These are phyloP conservation scores for Eriosoma lanigerum DNA, from an alignment of 1,140 invertebrate species.

Conservation along the genomic window DNA sequence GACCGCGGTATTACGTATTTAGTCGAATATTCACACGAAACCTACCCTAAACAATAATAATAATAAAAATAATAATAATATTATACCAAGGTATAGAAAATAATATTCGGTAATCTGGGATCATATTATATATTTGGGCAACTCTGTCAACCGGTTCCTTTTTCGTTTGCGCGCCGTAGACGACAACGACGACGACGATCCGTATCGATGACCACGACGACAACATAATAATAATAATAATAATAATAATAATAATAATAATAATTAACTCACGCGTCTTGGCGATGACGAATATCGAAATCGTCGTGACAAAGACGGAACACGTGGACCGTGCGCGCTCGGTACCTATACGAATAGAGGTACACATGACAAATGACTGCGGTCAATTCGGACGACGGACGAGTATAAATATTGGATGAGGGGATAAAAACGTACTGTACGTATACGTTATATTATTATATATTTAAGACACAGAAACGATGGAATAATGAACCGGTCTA, in stretches of 20 bases:
- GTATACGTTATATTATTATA: neutral
- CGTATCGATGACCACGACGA: neutral
- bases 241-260: neutral
- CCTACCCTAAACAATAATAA: too few relatives aligned
- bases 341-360: too few relatives aligned
- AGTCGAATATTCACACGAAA: too few relatives aligned
- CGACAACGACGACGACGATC: too few relatives aligned
- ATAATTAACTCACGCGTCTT: neutral
- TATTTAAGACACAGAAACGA: neutral
- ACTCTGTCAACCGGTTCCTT: too few relatives aligned
- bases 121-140: too few relatives aligned
- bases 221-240: neutral
- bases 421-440: neutral
- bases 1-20: too few relatives aligned
- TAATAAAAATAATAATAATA: too few relatives aligned
- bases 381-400: slow-evolving; percentile 18
- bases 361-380: slow-evolving; percentile 47
- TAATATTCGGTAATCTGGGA: too few relatives aligned
- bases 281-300: slow-evolving; percentile 28
- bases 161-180: too few relatives aligned
- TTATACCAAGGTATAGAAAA: too few relatives aligned
- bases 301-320: slow-evolving; percentile 45
- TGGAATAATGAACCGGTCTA: slow-evolving; percentile 45
- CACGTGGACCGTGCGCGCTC: neutral
- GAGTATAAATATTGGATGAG: neutral